Base-by-base conservation (phyloP, 2,888 invertebrate genomes). In the Tetragonula carbonaria region DNA sequence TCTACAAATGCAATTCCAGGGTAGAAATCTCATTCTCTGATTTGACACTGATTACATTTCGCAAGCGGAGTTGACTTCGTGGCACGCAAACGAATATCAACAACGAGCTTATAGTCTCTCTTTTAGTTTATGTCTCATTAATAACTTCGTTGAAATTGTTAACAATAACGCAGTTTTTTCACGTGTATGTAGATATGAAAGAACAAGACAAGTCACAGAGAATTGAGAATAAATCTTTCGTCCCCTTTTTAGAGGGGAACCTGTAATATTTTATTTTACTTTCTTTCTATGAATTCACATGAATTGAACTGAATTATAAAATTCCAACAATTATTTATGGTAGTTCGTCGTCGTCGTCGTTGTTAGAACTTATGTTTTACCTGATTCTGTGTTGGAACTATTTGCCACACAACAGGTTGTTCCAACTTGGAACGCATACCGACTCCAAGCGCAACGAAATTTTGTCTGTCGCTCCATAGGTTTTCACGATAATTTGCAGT, bases 361-460 rank as follows among this genome's bases (percentile, higher is more conserved):
- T 51, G 13, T 70, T 11, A 0, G 38, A 21, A 57, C 16, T 55
- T 57, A 57, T 71, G 21, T 74, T 82, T 87, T 88, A 91, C 93
- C 84, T 91, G 88, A 63, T 76, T 79, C 33, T 90, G 86, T 63
- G 87, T 74, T 50, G 90, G 87, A 66, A 92, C 71, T 62, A 93
- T 88, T 77, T 92, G 92, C 93, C 92, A 93, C 23, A 92, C 91
- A 8, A 90, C 79, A 21, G 92, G 87, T 70, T 89, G 88, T 38
- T 90, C 91, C 11, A 72, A 78, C 59, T 90, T 91, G 8, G 90
- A 77, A 77, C 85, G 87, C 33, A 93, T 68, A 28, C 90, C 91
- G 45, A 92, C 86, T 50, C 93, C 93, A 6, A 88, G 85, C 8
- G 92, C 91, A 18, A 92, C 87, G 33, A 93, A 87, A 80, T 91